Base-by-base conservation (phyloP, 2,797 vertebrate genomes). In the Bradypodion pumilum region DNA sequence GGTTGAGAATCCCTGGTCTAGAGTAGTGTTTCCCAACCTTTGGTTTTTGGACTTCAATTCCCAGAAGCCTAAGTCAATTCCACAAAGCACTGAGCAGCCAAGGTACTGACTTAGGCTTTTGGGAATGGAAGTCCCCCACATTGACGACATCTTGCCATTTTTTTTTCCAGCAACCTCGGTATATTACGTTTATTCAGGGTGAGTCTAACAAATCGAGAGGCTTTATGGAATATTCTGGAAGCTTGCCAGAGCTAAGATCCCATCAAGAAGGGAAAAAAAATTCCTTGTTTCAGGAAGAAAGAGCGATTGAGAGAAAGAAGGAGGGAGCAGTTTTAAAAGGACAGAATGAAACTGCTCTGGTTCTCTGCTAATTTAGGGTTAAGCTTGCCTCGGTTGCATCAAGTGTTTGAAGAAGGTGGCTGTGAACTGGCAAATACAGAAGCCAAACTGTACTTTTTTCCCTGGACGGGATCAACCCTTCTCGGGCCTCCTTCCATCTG, bases 401-500 rank as follows among this genome's bases (percentile, higher is more conserved):
- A 65, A 59, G 78, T 85, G 32, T 83, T 68, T 42, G 52, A 46
- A 74, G 90, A 77, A 93, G 91, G 88, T 89, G 75, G 52, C 27
- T n/a, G 80, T 29, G 83, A 73, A 46, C 40, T 0, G 0, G 85
- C 59, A 73, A 85, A 68, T 10, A 85, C 89, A 86, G 94, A 86
- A 90, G 89, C 76, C 29, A 91, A 81, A 60, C 84, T 63, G 78
- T 91, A 37, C 88, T 89, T 80, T 89, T 80, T 7, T 78, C 3
- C 84, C 52, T 74, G 12, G 75, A 82, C 86, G 0, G 0, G 65
- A 0, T 4, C 85, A 85, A 91, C 94, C 92, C 91, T 88, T 27
- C 46, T 5, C 0, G 63, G 84, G 92, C 94, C 95, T 87, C 94
- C 95, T 88, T 88, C 23, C 40, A 87, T 49, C 83, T 66, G 85